Conservation (phyloP, 2,113 vertebrate species). For the Scolopax mira region DNA sequence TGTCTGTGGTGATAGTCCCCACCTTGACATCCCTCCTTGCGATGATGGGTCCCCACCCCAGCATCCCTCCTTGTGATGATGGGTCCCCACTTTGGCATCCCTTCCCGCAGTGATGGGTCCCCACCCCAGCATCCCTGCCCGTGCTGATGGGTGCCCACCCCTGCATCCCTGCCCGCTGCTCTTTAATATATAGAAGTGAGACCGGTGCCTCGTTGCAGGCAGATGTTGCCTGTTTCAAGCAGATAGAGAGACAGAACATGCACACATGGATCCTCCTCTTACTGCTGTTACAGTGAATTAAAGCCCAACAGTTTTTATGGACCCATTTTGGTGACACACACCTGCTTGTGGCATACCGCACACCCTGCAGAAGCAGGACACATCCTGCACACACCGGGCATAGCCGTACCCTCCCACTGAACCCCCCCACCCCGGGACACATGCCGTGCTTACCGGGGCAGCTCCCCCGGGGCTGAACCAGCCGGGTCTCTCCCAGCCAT, state of each 20-base stretch:
- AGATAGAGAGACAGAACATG: background rate
- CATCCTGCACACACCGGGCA: accelerated
- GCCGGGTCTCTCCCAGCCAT: slow-evolving; percentile 95
- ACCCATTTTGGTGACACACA: accelerated
- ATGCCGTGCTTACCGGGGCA: slow-evolving; percentile 79
- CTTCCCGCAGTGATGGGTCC: background rate
- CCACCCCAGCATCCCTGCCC: too few species aligned
- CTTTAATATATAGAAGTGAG: background rate
- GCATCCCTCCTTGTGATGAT: too few species aligned
- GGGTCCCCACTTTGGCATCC: background rate
- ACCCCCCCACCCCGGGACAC: accelerated
- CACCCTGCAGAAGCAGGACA: accelerated
- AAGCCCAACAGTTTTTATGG: background rate
- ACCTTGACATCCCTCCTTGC: too few species aligned
- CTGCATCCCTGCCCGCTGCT: background rate
- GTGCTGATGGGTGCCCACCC: too few species aligned
- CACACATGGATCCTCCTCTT: background rate
- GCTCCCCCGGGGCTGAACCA: slow-evolving; percentile 85
- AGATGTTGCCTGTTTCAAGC: background rate
- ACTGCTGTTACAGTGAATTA: background rate
- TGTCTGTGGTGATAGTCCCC: too few species aligned
- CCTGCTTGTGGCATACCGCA: background rate
- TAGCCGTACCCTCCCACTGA: background rate
- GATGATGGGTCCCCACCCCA: too few species aligned
- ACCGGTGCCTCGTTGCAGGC: background rate